A percentile compares a stretch with the other conserved stretches of the same genome.
These are phyloP conservation scores for Globodera rostochiensis DNA, from an alignment of 1,140 invertebrate genomes.

Conservation along the genomic window DNA sequence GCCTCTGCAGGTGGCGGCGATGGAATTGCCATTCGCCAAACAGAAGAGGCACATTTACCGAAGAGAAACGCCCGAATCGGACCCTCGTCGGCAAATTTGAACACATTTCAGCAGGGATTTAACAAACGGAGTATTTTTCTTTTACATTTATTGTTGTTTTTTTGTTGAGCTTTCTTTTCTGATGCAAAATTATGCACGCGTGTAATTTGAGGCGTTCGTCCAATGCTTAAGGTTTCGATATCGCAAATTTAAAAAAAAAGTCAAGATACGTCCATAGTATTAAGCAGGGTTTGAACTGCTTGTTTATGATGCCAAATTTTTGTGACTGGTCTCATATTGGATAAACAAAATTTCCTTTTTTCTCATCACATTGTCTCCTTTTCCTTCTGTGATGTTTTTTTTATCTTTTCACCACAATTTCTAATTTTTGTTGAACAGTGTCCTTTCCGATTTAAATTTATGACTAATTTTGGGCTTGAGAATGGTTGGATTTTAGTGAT, in stretches of 20 bases:
- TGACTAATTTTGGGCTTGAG: background rate
- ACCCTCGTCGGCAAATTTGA: background rate
- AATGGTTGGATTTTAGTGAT: background rate
- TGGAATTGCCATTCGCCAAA: constrained; percentile 67
- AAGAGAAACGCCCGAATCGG: background rate
- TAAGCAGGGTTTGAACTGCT: no score
- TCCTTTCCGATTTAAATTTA: background rate
- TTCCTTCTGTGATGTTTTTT: no score
- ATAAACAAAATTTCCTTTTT: no score
- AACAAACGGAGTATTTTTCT: no score
- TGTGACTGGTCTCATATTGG: no score
- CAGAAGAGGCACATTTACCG: constrained; percentile 67
- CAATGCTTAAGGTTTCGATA: no score
- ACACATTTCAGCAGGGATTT: background rate
- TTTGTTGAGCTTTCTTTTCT: background rate
- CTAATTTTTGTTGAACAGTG: background rate
- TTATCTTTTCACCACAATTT: background rate
- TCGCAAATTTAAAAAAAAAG: no score
- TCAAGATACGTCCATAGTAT: no score
- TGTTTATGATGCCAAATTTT: no score
- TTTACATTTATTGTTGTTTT: background rate
- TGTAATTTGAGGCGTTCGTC: no score
- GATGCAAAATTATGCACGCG: no score
- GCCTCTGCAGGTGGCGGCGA: constrained; percentile 70
- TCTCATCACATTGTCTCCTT: no score